Evolutionary conservation across 2,113 vertebrate genomes (phyloP).

Genomic region (Xyrauchen texanus): DNA sequence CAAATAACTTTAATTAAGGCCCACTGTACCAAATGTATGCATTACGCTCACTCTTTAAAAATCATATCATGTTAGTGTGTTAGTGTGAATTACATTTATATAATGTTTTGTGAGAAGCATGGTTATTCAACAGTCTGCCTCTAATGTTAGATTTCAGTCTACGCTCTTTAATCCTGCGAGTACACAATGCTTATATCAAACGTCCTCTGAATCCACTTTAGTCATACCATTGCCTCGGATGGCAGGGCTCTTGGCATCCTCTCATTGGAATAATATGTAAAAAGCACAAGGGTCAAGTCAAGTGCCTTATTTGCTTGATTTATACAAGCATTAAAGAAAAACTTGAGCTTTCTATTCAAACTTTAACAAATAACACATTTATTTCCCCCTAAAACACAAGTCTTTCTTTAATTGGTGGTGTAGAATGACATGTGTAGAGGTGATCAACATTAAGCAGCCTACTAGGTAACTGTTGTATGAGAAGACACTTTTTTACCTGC

Average conservation of each 20-base stretch:
- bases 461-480: not conserved
- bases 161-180: slow-evolving; percentile 7
- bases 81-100: not conserved
- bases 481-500: too few species aligned
- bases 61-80: too few species aligned
- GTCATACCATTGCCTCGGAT: slow-evolving; percentile 28
- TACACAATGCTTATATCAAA: slow-evolving; percentile 27
- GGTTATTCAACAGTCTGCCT: not conserved
- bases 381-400: not conserved
- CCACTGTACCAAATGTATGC: too few species aligned
- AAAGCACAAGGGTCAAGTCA: slow-evolving; percentile 29
- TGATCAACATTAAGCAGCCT: not conserved
- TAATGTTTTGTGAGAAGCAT: not conserved
- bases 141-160: slow-evolving; percentile 1
- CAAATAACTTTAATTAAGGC: too few species aligned
- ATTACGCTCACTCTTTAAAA: too few species aligned
- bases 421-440: not conserved
- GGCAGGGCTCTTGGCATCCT: slow-evolving; percentile 6
- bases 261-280: slow-evolving; percentile 27
- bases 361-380: not conserved
- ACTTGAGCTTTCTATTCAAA: not conserved
- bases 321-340: not conserved
- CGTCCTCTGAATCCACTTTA: slow-evolving; percentile 32
- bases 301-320: slow-evolving; percentile 24
- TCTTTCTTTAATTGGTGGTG: not conserved